These are phyloP conservation scores for Nephrotoma guestfalica DNA, from an alignment of 2,888 invertebrate species.

Conservation along the genomic window DNA sequence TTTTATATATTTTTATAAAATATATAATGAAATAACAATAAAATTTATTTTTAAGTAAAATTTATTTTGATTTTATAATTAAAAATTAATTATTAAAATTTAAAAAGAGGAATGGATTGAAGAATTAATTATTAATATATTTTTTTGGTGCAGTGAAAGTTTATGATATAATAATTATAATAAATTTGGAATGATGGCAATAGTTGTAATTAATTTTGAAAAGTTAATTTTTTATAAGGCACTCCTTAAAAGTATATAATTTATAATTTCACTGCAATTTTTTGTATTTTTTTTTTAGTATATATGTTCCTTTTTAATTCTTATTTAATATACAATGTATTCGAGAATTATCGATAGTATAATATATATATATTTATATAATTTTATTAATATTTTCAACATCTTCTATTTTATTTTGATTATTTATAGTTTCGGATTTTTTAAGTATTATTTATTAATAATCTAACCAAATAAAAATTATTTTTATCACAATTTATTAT, in stretches of 20 bases:
- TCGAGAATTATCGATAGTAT: background rate
- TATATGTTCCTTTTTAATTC: background rate
- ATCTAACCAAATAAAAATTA: background rate
- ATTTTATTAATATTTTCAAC: background rate
- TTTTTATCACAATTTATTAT: background rate
- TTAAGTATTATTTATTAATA: background rate
- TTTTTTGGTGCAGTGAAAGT: background rate
- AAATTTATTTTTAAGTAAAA: conserved; percentile 1
- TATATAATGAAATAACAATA: conserved; percentile 4
- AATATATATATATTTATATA: background rate
- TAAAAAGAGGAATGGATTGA: conserved; percentile 1
- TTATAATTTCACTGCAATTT: background rate
- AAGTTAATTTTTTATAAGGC: background rate
- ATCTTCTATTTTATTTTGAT: background rate
- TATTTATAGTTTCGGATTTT: background rate
- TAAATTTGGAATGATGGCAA: conserved; percentile 2
- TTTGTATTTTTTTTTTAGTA: background rate
- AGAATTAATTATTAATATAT: background rate
- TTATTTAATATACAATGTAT: background rate
- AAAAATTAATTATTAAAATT: background rate
- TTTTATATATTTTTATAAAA: conserved; percentile 1
- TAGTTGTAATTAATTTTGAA: background rate
- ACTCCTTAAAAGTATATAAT: background rate
- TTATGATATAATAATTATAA: background rate
- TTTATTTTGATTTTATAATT: background rate